phyloP scores from a whole-genome alignment of 2,797 vertebrate genomes.

The Emydoidea blandingii region DNA sequence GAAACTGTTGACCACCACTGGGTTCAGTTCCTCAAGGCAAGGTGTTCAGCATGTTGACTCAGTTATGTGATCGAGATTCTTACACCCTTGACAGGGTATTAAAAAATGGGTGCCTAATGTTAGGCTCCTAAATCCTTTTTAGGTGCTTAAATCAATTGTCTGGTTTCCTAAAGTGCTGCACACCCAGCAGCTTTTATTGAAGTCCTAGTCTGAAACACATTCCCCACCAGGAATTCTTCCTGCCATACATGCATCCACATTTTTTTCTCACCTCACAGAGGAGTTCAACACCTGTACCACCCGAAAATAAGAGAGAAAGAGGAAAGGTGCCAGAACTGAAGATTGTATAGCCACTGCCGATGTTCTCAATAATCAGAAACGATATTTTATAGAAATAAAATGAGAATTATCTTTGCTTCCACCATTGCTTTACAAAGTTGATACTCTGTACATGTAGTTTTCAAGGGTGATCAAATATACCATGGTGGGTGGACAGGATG shows the following conservation, averaged over 20 bases:
- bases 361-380: neutral
- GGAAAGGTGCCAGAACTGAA: neutral
- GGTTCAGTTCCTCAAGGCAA: neutral
- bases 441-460: neutral
- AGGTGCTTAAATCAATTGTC: neutral
- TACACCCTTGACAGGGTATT: no score
- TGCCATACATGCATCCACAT: neutral
- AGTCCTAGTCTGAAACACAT: neutral
- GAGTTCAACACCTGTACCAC: neutral
- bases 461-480: neutral
- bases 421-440: neutral
- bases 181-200: neutral
- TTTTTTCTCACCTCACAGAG: neutral
- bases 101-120: accelerated
- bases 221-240: neutral
- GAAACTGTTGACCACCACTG: neutral
- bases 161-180: neutral
- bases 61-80: neutral
- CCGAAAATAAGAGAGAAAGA: neutral
- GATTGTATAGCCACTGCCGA: neutral
- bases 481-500: neutral
- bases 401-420: neutral
- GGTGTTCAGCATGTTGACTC: neutral
- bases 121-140: neutral
- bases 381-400: neutral